phyloP scores from a whole-genome alignment of 2,797 vertebrate species.

The Euphonia xanthogaster region DNA sequence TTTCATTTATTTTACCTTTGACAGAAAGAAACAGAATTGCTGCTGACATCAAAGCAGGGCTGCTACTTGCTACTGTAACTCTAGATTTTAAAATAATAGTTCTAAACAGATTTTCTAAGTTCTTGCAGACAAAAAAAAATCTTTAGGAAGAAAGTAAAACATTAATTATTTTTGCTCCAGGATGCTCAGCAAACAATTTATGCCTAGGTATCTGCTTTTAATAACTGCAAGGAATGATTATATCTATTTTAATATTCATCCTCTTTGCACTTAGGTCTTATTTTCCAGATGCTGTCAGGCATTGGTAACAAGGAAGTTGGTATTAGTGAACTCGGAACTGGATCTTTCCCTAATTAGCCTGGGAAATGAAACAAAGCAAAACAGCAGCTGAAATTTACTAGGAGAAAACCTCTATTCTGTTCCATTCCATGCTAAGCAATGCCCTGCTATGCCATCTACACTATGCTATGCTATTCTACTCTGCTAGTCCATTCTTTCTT shows the following conservation, averaged over 20 bases:
- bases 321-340: neutral
- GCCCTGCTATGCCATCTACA: neutral
- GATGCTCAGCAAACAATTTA: neutral
- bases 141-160: neutral
- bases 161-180: neutral
- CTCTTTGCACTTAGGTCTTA: neutral
- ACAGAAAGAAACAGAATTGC: neutral
- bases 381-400: neutral
- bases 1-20: neutral
- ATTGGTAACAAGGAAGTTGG: neutral
- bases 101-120: neutral
- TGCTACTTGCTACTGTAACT: neutral
- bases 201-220: neutral
- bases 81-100: neutral
- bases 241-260: neutral
- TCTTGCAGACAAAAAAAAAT: neutral
- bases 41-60: neutral
- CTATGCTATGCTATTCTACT: rapidly evolving
- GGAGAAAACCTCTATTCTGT: neutral
- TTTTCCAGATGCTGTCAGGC: neutral
- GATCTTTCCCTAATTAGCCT: neutral
- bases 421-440: neutral
- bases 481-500: neutral
- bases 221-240: neutral
- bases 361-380: neutral